phyloP scores from a whole-genome alignment of 2,888 invertebrate species.

The Drepanosiphum platanoidis region DNA sequence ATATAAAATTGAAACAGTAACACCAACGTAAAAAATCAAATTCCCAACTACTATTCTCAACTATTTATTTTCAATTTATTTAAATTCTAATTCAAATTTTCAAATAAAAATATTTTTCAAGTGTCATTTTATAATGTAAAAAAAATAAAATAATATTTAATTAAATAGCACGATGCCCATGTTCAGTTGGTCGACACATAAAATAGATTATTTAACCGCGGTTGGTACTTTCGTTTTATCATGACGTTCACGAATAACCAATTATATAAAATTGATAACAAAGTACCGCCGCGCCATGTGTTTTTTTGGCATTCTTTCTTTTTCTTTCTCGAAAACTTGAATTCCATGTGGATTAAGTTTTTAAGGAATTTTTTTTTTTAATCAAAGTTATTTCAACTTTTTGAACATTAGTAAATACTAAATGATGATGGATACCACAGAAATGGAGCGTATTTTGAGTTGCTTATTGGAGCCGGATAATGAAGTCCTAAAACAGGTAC shows the following conservation, averaged over 20 bases:
- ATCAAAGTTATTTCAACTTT: background rate
- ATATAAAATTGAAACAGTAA: too few relatives aligned
- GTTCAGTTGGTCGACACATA: too few relatives aligned
- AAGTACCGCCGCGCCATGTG: conserved; percentile 26
- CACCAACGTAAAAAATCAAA: too few relatives aligned
- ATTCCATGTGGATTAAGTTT: background rate
- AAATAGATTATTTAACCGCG: too few relatives aligned
- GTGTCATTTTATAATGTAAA: too few relatives aligned
- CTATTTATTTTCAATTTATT: too few relatives aligned
- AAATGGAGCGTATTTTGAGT: conserved; percentile 39
- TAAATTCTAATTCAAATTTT: too few relatives aligned
- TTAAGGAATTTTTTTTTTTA: background rate
- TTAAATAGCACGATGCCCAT: too few relatives aligned
- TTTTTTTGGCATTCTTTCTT: background rate
- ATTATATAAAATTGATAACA: conserved; percentile 28
- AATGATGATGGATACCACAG: background rate
- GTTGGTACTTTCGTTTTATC: conserved; percentile 20
- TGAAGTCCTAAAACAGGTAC: conserved; percentile 41
- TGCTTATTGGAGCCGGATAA: conserved; percentile 42
- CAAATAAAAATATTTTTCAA: too few relatives aligned
- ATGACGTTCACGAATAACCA: conserved; percentile 29
- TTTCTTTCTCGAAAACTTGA: background rate
- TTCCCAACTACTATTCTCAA: too few relatives aligned
- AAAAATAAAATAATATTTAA: too few relatives aligned
- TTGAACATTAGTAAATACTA: background rate